phyloP scores from a whole-genome alignment of 2,888 invertebrate species.

The Drosophila sordidula region DNA sequence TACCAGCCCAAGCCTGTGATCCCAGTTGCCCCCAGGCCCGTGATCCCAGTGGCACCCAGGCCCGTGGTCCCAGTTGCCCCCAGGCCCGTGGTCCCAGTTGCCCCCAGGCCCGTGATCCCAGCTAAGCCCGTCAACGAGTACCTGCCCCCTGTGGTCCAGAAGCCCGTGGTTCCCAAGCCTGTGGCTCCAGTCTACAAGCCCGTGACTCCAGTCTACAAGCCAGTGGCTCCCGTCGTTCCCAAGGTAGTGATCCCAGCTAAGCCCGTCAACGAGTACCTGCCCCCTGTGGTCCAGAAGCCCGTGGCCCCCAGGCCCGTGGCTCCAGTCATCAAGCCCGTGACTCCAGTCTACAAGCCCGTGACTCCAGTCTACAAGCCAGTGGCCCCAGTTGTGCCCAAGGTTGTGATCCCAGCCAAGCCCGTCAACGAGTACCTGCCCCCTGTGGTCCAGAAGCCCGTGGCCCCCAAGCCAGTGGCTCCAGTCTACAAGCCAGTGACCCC shows the following conservation, averaged over 20 bases:
- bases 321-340: slow-evolving; percentile 33
- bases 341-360: slow-evolving; percentile 27
- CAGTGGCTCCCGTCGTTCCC: background rate
- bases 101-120: slow-evolving; percentile 13
- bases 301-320: slow-evolving; percentile 7
- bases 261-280: slow-evolving; percentile 11
- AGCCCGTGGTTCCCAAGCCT: slow-evolving; percentile 38
- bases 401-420: slow-evolving; percentile 13
- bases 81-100: slow-evolving; percentile 31
- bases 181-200: slow-evolving; percentile 30
- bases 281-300: background rate
- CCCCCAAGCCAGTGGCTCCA: slow-evolving; percentile 32
- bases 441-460: slow-evolving; percentile 6
- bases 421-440: background rate
- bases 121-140: slow-evolving; percentile 34
- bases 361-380: slow-evolving; percentile 19
- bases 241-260: slow-evolving; percentile 1
- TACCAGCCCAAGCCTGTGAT: slow-evolving; percentile 17
- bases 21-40: slow-evolving; percentile 16
- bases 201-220: slow-evolving; percentile 4
- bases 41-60: slow-evolving; percentile 9
- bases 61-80: slow-evolving; percentile 12
- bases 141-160: slow-evolving; percentile 35
- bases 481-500: slow-evolving; percentile 27
- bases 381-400: background rate